Evolutionary conservation across 2,113 vertebrate species (phyloP), one percentile per base, ranked within the genome.

Genomic region (Heloderma charlesbogerti): DNA sequence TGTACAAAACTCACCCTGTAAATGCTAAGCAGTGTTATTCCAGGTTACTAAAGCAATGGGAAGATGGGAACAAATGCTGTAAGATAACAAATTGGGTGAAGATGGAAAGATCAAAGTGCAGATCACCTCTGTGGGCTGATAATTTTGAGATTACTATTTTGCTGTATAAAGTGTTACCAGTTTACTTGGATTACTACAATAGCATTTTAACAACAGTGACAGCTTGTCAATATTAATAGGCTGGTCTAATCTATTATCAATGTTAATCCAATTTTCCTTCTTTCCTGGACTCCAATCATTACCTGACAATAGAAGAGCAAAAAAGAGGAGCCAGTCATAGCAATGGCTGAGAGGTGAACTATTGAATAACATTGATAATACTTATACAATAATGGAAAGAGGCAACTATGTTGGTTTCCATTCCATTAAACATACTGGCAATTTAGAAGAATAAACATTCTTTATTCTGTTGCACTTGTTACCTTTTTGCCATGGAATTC

Each of bases 191-290:
- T 9, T 91, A 94, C 92, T 96, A 96, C 95, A 96, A 95, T 93
- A 96, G 94, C 88, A 94, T 95, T 95, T 95, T 94, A 97, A 95
- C 94, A 86, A 90, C 92, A 96, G 94, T 25, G 96, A 96, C 96
- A 95, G 93, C 6, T 95, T 96, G 95, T 96, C 96, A 96, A 96
- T 97, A 96, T 97, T 96, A 97, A 97, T 96, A 97, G 95, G 95
- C 95, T 94, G 89, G 92, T 95, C 94, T 97, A 97, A 97, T 95
- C 95, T 93, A 95, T 93, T 96, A 97, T 96, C 96, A 97, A 96
- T 97, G 95, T 93, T 96, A 96, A 97, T 96, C 95, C 95, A 95
- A 97, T 96, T 96, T 96, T 95, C 91, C 91, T 93, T 96, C 95
- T 95, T 95, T 95, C 92, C 93, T 85, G 94, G 92, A 94, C 95